These are phyloP conservation scores for Drosophila parthenogenetica DNA, from an alignment of 2,888 invertebrate species.

Conservation along the genomic window DNA sequence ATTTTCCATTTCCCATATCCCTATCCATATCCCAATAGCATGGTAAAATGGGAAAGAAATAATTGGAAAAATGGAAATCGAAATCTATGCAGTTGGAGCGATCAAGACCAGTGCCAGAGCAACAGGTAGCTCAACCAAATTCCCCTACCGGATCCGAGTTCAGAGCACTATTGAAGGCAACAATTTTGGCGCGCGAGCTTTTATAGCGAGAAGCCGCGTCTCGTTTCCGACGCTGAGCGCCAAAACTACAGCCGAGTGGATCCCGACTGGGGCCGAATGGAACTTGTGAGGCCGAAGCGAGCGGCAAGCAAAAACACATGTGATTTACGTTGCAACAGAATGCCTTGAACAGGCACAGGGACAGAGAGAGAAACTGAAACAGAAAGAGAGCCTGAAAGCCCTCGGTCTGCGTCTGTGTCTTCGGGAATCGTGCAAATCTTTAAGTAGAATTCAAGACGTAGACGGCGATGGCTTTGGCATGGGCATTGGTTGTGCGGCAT, in stretches of 20 bases:
- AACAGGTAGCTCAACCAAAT: slow-evolving; percentile 64
- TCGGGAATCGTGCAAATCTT: slow-evolving; percentile 58
- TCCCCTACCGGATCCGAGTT: slow-evolving; percentile 53
- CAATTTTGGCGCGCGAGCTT: slow-evolving; percentile 83
- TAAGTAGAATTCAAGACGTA: slow-evolving; percentile 68
- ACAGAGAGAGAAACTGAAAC: not conserved
- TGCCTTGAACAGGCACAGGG: slow-evolving; percentile 10
- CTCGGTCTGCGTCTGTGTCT: slow-evolving; percentile 36
- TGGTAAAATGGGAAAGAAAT: slow-evolving; percentile 38
- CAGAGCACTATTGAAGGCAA: slow-evolving; percentile 58
- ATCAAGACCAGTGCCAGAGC: slow-evolving; percentile 36
- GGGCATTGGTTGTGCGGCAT: slow-evolving; percentile 61
- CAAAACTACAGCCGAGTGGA: slow-evolving; percentile 57
- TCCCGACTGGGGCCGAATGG: slow-evolving; percentile 53
- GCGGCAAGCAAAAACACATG: slow-evolving; percentile 51
- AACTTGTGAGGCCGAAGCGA: slow-evolving; percentile 30
- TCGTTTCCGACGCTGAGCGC: slow-evolving; percentile 49
- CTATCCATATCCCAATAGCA: slow-evolving; percentile 40
- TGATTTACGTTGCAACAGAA: slow-evolving; percentile 60
- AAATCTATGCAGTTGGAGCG: slow-evolving; percentile 61
- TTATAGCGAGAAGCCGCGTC: slow-evolving; percentile 72
- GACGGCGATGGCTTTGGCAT: slow-evolving; percentile 33
- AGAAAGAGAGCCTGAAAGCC: slow-evolving; percentile 30
- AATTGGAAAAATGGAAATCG: slow-evolving; percentile 46
- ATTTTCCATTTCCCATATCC: slow-evolving; percentile 51